Percentiles rank a stretch among this genome's conserved stretches.
Evolutionary conservation across 2,888 invertebrate species (phyloP).

Genomic region (Himalopsyche anomala): DNA sequence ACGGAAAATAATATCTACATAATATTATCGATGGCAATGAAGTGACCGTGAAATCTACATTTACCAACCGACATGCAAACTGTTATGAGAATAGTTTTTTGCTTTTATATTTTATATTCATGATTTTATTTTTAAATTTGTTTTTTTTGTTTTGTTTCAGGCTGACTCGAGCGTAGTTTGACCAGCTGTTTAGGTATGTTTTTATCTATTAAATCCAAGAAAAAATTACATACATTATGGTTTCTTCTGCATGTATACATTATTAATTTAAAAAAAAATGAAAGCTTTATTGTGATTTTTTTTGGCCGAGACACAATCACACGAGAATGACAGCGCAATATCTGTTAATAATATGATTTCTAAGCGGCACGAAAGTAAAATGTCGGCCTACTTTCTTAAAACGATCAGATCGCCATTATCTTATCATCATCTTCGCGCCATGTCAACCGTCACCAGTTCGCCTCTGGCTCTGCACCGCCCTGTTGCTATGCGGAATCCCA

Average conservation of each 20-base stretch:
- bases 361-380: slow-evolving; percentile 4
- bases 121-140: background rate
- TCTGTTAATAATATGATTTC: slow-evolving; percentile 8
- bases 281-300: background rate
- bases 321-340: background rate
- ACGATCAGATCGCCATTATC: slow-evolving; percentile 15
- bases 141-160: background rate
- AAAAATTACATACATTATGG: background rate
- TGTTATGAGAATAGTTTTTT: too few relatives aligned
- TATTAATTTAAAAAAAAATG: background rate
- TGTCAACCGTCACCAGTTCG: slow-evolving; percentile 23
- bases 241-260: background rate
- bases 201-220: background rate
- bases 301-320: background rate
- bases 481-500: slow-evolving; percentile 18
- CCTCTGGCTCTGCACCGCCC: slow-evolving; percentile 16
- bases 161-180: background rate
- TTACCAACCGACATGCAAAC: too few relatives aligned
- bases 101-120: too few relatives aligned
- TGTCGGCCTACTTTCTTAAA: background rate
- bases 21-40: too few relatives aligned
- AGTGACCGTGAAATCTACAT: too few relatives aligned
- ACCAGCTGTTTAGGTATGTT: background rate
- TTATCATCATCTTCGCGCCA: slow-evolving; percentile 12
- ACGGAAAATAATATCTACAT: too few relatives aligned